phyloP scores from a whole-genome alignment of 2,888 invertebrate species.

The Ceriagrion tenellum region DNA sequence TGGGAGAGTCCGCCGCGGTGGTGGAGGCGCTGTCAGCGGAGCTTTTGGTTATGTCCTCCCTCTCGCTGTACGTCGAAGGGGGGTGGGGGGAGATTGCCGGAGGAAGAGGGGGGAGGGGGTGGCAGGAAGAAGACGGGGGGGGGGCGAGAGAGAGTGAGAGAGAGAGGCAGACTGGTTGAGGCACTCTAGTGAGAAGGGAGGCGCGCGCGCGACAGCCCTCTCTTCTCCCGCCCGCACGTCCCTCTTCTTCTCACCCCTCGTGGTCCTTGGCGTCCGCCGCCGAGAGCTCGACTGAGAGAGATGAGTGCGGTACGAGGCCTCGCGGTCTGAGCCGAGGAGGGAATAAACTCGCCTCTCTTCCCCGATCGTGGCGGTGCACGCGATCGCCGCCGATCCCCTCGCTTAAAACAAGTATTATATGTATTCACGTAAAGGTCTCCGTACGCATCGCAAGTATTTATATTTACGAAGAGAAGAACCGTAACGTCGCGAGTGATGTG shows the following conservation, averaged over 20 bases:
- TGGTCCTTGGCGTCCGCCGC: not conserved
- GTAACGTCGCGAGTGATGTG: not conserved
- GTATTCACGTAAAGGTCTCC: not conserved
- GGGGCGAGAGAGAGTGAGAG: not conserved
- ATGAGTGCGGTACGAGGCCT: not conserved
- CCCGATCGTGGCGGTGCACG: not conserved
- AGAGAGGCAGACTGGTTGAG: slow-evolving; percentile 44
- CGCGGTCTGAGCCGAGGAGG: not conserved
- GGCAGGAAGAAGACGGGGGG: not conserved
- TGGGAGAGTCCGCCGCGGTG: slow-evolving; percentile 58
- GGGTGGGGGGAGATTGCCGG: not conserved
- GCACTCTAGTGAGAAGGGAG: not conserved
- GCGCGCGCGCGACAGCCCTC: no score
- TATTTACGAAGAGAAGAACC: not conserved
- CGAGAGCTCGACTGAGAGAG: not conserved
- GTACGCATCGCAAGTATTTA: not conserved
- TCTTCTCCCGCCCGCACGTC: not conserved
- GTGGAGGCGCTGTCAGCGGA: slow-evolving; percentile 66
- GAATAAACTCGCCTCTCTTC: not conserved
- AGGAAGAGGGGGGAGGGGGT: no score
- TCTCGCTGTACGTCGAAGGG: not conserved
- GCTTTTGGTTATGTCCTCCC: slow-evolving; percentile 62
- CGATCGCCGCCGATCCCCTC: not conserved
- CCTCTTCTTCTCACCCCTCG: not conserved
- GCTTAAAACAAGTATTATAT: not conserved